phyloP scores from a whole-genome alignment of 2,113 vertebrate genomes.

The Hiodon tergisus region DNA sequence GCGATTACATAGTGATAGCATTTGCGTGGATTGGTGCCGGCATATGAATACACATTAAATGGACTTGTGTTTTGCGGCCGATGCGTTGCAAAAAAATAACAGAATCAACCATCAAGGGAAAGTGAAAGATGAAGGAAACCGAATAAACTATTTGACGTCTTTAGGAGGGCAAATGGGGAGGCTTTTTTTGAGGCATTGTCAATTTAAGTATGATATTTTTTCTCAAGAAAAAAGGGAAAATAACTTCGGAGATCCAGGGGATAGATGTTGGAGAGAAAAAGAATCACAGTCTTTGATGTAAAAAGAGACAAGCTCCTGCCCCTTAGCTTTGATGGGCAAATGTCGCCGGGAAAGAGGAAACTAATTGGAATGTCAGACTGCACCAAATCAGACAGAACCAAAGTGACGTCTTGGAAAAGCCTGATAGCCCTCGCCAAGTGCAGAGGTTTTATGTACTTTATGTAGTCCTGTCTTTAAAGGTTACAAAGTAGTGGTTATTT shows the following conservation, averaged over 20 bases:
- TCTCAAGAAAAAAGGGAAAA: constrained; percentile 31
- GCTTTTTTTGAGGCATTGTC: constrained; percentile 48
- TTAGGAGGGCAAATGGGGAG: constrained; percentile 34
- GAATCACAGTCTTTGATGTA: constrained; percentile 59
- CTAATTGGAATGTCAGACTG: constrained; percentile 48
- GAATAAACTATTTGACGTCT: constrained; percentile 53
- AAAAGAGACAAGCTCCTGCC: constrained; percentile 46
- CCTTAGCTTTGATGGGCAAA: constrained; percentile 53
- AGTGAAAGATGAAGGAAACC: constrained; percentile 38
- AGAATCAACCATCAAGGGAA: background rate
- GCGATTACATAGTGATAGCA: no score
- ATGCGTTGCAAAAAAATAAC: constrained; percentile 21
- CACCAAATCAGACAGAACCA: constrained; percentile 1
- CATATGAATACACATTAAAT: no score
- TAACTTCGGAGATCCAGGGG: constrained; percentile 49
- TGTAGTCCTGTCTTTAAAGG: background rate
- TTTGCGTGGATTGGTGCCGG: no score
- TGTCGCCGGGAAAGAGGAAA: constrained; percentile 51
- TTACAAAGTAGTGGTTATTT: background rate
- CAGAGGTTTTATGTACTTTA: background rate
- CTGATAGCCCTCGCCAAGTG: constrained; percentile 1
- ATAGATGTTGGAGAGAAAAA: constrained; percentile 58
- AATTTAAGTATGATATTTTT: constrained; percentile 42
- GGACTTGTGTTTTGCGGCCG: no score
- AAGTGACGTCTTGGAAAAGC: background rate